Evolutionary conservation across 2,888 invertebrate genomes (phyloP).

Genomic region (Harmothoe impar): DNA sequence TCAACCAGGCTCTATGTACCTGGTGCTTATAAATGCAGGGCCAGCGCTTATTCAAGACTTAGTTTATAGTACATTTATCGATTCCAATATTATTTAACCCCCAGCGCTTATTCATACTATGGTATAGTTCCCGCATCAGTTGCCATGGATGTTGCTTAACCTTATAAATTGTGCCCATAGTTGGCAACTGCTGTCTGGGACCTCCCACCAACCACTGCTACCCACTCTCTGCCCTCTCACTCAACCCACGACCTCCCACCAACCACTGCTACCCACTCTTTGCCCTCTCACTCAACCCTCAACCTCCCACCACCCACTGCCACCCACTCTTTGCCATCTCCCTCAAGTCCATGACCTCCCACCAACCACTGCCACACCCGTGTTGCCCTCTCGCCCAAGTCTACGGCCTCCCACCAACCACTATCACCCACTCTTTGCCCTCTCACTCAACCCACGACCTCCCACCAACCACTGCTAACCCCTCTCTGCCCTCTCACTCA

Average conservation of each 20-base stretch:
- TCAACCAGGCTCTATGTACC: no score
- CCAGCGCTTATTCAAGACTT: no score
- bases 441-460: not conserved
- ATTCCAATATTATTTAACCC: no score
- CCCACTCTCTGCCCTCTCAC: not conserved
- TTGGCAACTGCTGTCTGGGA: no score
- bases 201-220: not conserved
- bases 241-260: not conserved
- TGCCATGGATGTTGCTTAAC: no score
- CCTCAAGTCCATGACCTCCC: not conserved
- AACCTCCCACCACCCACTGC: not conserved
- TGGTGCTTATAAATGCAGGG: no score
- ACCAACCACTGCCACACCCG: not conserved
- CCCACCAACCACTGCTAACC: not conserved
- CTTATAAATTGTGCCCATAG: no score
- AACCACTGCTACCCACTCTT: not conserved
- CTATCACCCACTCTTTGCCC: not conserved
- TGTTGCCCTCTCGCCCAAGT: no score
- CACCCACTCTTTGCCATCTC: not conserved
- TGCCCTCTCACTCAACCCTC: not conserved
- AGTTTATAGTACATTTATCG: no score
- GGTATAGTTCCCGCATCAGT: no score
- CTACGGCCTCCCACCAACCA: not conserved
- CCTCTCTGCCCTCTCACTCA: not conserved
- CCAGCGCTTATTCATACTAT: no score